A percentile compares a stretch with the other conserved stretches of the same genome.
These are phyloP conservation scores for Cisticola juncidis DNA, from an alignment of 2,113 vertebrate genomes.

Conservation along the genomic window DNA sequence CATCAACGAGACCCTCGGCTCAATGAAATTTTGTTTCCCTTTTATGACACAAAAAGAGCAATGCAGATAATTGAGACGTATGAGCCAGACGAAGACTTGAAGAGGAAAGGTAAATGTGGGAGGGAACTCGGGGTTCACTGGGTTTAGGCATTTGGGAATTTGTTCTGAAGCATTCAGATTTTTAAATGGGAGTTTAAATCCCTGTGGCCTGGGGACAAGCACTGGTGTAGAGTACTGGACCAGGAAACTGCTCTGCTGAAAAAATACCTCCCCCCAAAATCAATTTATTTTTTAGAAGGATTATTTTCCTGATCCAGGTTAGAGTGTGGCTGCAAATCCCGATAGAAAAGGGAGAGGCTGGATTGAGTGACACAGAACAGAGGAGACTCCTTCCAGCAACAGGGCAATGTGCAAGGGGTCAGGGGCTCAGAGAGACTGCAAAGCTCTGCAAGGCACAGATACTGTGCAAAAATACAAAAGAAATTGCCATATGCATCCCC, in stretches of 20 bases:
- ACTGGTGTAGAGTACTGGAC: not conserved
- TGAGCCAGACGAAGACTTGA: conserved; percentile 90
- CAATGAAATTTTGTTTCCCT: conserved; percentile 98
- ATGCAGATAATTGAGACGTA: conserved; percentile 97
- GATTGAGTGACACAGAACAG: not conserved
- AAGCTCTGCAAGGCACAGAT: not conserved
- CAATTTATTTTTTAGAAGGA: not conserved
- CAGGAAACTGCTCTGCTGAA: not conserved
- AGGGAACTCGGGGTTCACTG: not conserved
- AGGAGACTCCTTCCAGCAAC: not conserved
- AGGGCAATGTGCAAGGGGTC: not conserved
- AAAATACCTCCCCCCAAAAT: not conserved
- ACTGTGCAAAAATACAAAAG: not conserved
- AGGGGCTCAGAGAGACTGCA: not conserved
- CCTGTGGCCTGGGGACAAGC: not conserved
- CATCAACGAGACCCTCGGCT: conserved; percentile 95
- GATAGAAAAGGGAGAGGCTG: not conserved
- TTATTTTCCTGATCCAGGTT: not conserved
- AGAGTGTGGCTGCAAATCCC: not conserved
- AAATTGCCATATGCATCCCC: not conserved
- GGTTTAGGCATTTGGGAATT: not conserved
- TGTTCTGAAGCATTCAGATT: not conserved
- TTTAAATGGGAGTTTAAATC: not conserved
- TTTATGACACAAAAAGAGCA: conserved; percentile 95
- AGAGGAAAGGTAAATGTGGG: conserved; percentile 86